phyloP scores from a whole-genome alignment of 2,113 vertebrate genomes.

The Gymnocephalus cernua region DNA sequence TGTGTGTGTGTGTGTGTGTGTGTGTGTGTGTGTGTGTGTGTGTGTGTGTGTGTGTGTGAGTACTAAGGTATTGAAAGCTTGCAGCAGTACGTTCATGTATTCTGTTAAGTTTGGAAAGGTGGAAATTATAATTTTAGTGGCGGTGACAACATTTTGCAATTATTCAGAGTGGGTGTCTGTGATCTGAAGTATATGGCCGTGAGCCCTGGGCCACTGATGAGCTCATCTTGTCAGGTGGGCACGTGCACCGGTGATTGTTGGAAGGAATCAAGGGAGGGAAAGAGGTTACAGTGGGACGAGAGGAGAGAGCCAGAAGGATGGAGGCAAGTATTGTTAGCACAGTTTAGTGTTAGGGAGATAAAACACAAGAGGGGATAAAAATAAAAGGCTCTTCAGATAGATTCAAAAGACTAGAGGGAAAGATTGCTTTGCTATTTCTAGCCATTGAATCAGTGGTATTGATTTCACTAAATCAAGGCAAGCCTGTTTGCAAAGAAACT shows the following conservation, averaged over 20 bases:
- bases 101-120: conserved; percentile 55
- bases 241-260: conserved; percentile 1
- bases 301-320: not conserved
- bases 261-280: not conserved
- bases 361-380: conserved; percentile 10
- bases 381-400: not conserved
- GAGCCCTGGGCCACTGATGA: conserved; percentile 13
- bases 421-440: not conserved
- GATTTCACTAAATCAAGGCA: not conserved
- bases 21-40: not conserved
- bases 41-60: conserved; percentile 24
- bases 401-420: not conserved
- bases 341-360: not conserved
- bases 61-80: conserved; percentile 50
- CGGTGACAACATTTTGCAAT: conserved; percentile 65
- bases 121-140: conserved; percentile 68
- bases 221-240: conserved; percentile 9
- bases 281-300: not conserved
- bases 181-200: conserved; percentile 53
- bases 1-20: conserved; percentile 15
- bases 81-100: conserved; percentile 62
- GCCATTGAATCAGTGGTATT: not conserved
- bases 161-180: conserved; percentile 33
- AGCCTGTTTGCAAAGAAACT: too few species aligned
- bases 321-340: conserved; percentile 22